Percentiles rank a stretch among this genome's conserved stretches.
Conservation (phyloP, 2,888 invertebrate species). For the Adelognathus sp. region DNA sequence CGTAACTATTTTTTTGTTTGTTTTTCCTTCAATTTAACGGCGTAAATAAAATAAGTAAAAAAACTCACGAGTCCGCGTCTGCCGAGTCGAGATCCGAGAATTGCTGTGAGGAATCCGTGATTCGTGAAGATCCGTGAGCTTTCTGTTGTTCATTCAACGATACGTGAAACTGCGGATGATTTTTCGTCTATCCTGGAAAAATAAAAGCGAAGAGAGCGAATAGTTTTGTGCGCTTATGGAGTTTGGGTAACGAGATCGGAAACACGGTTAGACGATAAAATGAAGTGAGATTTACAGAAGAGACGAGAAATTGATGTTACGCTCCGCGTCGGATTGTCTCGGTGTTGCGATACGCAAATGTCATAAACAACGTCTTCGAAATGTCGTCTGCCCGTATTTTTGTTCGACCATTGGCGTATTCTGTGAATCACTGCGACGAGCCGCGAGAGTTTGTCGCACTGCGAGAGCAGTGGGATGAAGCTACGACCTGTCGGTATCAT, state of each 20-base stretch:
- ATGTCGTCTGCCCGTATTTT: conserved; percentile 44
- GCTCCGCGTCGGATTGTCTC: conserved; percentile 3
- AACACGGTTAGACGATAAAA: not conserved
- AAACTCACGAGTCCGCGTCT: conserved; percentile 57
- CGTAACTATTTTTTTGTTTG: not conserved
- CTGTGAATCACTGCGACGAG: conserved; percentile 18
- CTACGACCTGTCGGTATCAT: not conserved
- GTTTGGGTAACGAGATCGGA: not conserved
- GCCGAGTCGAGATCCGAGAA: conserved; percentile 55
- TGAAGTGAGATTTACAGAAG: no score
- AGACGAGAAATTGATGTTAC: no score
- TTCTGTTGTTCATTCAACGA: conserved; percentile 48
- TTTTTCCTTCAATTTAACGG: no score
- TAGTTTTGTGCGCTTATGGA: not conserved
- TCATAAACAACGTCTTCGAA: conserved; percentile 48
- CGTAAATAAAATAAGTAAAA: not conserved
- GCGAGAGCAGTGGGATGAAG: not conserved
- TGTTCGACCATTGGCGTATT: conserved; percentile 32
- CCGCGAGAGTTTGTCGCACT: not conserved
- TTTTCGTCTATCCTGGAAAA: conserved; percentile 1
- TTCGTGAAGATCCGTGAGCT: conserved; percentile 4
- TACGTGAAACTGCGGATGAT: conserved; percentile 23
- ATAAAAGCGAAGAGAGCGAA: not conserved
- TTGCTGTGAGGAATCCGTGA: conserved; percentile 58
- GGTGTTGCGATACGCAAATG: conserved; percentile 6